Evolutionary conservation across 2,888 invertebrate species (phyloP).

Genomic region (Ashinkailepas kermadecensis): DNA sequence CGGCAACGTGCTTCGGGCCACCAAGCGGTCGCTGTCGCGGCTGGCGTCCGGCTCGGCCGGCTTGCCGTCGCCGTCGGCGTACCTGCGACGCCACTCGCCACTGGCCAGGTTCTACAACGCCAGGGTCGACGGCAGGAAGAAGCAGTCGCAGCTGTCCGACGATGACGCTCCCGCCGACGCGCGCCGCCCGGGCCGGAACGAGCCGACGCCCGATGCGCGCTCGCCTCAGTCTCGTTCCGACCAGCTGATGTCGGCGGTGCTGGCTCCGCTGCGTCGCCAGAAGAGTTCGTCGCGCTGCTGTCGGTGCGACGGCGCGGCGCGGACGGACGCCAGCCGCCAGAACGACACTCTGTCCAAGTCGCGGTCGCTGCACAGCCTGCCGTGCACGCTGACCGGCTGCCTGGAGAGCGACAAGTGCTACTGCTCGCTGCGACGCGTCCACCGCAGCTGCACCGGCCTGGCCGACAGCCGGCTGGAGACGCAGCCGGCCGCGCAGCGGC

Average conservation of each 20-base stretch:
- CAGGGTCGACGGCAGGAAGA: background rate
- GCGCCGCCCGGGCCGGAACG: background rate
- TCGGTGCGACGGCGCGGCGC: background rate
- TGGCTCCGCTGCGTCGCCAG: background rate
- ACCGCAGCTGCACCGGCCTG: slow-evolving; percentile 24
- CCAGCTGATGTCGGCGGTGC: background rate
- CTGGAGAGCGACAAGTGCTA: slow-evolving; percentile 45
- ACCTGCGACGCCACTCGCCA: slow-evolving; percentile 29
- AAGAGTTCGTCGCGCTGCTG: background rate
- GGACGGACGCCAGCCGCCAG: background rate
- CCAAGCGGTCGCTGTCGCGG: slow-evolving; percentile 35
- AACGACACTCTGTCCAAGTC: background rate
- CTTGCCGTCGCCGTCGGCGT: slow-evolving; percentile 27
- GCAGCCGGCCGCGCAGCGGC: slow-evolving; percentile 27
- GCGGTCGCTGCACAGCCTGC: background rate
- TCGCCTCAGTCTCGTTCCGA: background rate
- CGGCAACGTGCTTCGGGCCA: slow-evolving; percentile 34
- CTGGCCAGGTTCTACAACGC: slow-evolving; percentile 27
- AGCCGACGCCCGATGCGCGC: background rate
- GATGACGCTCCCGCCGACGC: background rate
- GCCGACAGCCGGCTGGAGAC: slow-evolving; percentile 27
- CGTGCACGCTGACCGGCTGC: slow-evolving; percentile 76
- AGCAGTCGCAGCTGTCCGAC: background rate
- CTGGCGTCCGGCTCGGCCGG: slow-evolving; percentile 32
- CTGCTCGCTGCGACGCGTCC: slow-evolving; percentile 36